Evolutionary conservation across 2,797 vertebrate genomes (phyloP).

Genomic region (Hippocampus kuda): DNA sequence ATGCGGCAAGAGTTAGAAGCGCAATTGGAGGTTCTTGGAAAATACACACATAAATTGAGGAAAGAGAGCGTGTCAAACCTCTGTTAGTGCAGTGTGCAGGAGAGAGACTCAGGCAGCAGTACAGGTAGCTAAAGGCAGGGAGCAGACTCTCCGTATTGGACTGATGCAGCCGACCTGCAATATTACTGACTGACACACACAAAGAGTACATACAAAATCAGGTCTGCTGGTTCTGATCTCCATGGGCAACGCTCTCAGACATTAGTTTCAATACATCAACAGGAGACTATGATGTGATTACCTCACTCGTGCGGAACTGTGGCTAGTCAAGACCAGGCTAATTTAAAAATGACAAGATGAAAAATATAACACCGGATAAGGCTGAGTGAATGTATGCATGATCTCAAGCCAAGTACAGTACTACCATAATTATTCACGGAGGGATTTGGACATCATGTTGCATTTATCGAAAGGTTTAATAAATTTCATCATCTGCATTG

Average conservation of each 20-base stretch:
- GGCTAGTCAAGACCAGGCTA: slow-evolving; percentile 11
- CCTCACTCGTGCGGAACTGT: not conserved
- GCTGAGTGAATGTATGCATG: not conserved
- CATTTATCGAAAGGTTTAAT: slow-evolving; percentile 9
- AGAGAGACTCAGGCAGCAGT: slow-evolving; percentile 69
- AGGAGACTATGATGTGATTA: not conserved
- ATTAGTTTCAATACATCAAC: not conserved
- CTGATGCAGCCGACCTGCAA: slow-evolving; percentile 73
- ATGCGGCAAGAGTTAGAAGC: not conserved
- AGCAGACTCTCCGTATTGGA: slow-evolving; percentile 67
- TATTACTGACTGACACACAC: slow-evolving; percentile 73
- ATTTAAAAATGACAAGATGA: slow-evolving; percentile 8
- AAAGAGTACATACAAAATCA: slow-evolving; percentile 1
- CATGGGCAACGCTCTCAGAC: not conserved
- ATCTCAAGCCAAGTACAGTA: not conserved
- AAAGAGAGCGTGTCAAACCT: slow-evolving; percentile 50
- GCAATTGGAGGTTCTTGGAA: not conserved
- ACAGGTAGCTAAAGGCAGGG: slow-evolving; percentile 83
- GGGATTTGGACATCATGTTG: not conserved
- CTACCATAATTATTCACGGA: not conserved
- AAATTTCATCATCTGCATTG: slow-evolving; percentile 11
- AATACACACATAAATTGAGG: not conserved
- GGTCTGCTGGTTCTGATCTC: slow-evolving; percentile 8
- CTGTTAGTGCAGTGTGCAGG: slow-evolving; percentile 54
- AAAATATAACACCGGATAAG: not conserved